Base-by-base conservation (phyloP, 2,888 invertebrate species). In the Nephrotoma guestfalica region DNA sequence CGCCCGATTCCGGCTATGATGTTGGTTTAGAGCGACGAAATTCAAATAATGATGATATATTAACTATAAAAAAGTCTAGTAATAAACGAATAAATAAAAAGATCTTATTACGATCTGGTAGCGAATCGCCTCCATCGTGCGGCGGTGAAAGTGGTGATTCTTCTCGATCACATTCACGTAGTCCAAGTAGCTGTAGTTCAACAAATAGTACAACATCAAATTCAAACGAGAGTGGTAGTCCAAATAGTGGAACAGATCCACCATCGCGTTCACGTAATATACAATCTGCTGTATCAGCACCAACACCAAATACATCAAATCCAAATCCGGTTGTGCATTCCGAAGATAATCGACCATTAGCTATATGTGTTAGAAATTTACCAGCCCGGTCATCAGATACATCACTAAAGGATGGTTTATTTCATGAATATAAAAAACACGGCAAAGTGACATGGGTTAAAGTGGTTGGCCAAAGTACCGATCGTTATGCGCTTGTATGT, bases 371-470 rank as follows among this genome's bases (percentile, higher is more conserved):
- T 89, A 94, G 96, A 90, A 97, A 97, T 92, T 93, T 98, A 90
- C 97, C 97, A 88, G 94, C 96, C 88, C 94, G 97, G 89, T 97
- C 97, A 89, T 95, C 96, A 91, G 98, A 98, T 92, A 97, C 97
- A 89, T 98, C 98, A 90, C 93, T 99, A 89, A 97, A 98, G 93
- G 99, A 99, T 93, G 99, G 98, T 89, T 94, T 99, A 89, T 99
- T 97, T 93, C 98, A 99, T 93, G 98, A 98, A 93, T 99, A 98
- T 94, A 99, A 99, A 93, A 99, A 98, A 91, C 97, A 98, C 92
- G 99, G 98, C 88, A 98, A 98, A 93, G 98, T 98, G 89, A 97
- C 97, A 89, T 97, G 97, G 94, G 98, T 98, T 87, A 96, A 96
- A 91, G 96, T 99, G 88, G 96, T 97, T 88, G 98, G 98, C 41